These are phyloP conservation scores for Callimorpha dominula DNA, from an alignment of 2,888 invertebrate genomes.

Conservation along the genomic window DNA sequence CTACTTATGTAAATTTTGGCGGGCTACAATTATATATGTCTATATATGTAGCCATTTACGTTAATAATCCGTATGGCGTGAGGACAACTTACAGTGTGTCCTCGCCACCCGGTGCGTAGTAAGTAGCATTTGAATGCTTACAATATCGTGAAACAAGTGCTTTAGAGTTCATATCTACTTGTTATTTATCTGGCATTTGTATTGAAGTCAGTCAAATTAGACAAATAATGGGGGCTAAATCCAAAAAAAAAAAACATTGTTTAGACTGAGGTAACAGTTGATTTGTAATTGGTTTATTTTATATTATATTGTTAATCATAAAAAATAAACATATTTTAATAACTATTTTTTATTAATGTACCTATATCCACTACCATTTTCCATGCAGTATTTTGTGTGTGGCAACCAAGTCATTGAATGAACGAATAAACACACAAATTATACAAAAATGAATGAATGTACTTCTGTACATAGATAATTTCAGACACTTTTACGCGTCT, in stretches of 20 bases:
- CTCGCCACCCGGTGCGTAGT: no score
- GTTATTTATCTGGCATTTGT: not conserved
- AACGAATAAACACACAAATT: not conserved
- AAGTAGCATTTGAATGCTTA: no score
- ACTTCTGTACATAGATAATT: no score
- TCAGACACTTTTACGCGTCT: no score
- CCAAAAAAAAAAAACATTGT: not conserved
- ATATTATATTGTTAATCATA: not conserved
- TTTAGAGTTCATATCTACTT: not conserved
- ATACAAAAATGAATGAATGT: no score
- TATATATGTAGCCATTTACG: no score
- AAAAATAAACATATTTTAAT: not conserved
- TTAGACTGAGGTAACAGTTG: not conserved
- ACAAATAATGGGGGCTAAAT: not conserved
- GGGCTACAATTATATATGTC: no score
- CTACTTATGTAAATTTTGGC: no score
- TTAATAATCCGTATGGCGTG: no score
- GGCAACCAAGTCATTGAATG: not conserved
- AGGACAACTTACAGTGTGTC: no score
- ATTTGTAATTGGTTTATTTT: not conserved
- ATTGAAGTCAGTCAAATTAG: not conserved
- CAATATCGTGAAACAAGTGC: not conserved
- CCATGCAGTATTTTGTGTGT: no score
- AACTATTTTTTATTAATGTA: not conserved
- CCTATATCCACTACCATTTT: no score